A percentile compares a stretch with the other conserved stretches of the same genome.
phyloP scores from a whole-genome alignment of 2,797 vertebrate species.

The Fistularia commersonii region DNA sequence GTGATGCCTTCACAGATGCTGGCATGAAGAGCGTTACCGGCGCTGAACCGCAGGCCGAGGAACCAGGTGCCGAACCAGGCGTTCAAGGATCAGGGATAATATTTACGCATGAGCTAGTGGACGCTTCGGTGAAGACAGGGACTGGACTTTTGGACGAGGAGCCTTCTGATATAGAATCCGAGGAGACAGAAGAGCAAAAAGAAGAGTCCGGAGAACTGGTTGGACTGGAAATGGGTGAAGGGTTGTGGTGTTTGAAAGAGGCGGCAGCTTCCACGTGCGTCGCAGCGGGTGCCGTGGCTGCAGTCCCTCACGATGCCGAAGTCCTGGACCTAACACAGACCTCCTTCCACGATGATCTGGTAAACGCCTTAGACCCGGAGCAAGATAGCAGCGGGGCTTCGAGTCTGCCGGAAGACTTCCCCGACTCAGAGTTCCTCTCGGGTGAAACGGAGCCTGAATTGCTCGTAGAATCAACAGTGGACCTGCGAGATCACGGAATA shows the following conservation, averaged over 20 bases:
- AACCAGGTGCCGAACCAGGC: not conserved
- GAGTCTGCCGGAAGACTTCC: conserved; percentile 8
- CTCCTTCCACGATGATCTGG: not conserved
- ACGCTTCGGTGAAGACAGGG: conserved; percentile 25
- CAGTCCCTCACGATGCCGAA: conserved; percentile 10
- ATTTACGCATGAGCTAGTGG: conserved; percentile 1
- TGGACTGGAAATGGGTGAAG: conserved; percentile 9
- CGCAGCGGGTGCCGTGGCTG: conserved; percentile 5
- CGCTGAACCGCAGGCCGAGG: conserved; percentile 10
- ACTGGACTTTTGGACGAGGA: not conserved
- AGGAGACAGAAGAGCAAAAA: conserved; percentile 11
- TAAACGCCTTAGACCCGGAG: not conserved
- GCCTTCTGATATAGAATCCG: not conserved
- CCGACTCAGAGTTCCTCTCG: conserved; percentile 6
- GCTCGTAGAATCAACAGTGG: conserved; percentile 1
- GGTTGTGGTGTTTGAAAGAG: conserved; percentile 2
- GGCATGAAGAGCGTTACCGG: conserved; percentile 2
- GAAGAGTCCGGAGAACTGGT: conserved; percentile 13
- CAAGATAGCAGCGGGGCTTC: not conserved
- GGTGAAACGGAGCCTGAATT: conserved; percentile 1
- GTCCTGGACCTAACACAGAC: conserved; percentile 1
- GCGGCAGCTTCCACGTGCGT: not conserved
- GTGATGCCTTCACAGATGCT: not conserved
- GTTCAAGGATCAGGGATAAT: conserved; percentile 9
- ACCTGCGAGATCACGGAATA: conserved; percentile 4